Evolutionary conservation across 2,888 invertebrate genomes (phyloP), one percentile per base, ranked within the genome.

Genomic region (Hypomecis atomaria): DNA sequence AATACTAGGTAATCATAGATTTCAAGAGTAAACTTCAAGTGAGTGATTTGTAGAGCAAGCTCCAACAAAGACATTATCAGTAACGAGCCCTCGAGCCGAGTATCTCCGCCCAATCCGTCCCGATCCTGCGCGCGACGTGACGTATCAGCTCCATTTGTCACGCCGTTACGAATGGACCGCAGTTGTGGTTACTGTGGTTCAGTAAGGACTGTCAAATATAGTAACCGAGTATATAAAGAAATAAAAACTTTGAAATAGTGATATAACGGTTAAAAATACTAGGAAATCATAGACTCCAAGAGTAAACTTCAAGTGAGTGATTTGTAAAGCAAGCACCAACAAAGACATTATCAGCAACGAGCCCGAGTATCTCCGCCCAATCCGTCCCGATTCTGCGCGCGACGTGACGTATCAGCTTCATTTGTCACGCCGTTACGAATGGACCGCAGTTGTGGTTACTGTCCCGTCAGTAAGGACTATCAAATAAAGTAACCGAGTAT

Each of bases 381-480:
- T 34, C 38, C 49, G 43, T 33, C 33, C 53, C 53, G n/a, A 34
- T 54, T 11, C 48, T 59, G 64, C 40, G n/a, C 13, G 55, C 45
- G 64, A 64, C 64, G 55, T 64, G 59, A 64, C 58, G 40, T 56
- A 64, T 63, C 64, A 55, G 33, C 55, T 33, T n/a, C 64, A 64
- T 64, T 64, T 55, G 64, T 64, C 55, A 64, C 59, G 34, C 49
- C 9, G 33, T 59, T 59, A 59, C 64, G 55, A 59, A 34, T 59
- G 50, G 45, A 49, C 43, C 59, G 23, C 43, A 37, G n/a, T 8
- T 47, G 38, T 40, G 52, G 47, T 33, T 57, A 6, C 13, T 34
- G n/a, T 36, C n/a, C n/a, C n/a, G n/a, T 23, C 59, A 59, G 59
- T 59, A 50, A 23, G 59, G 43, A 43, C 1, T 43, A 13, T n/a